Evolutionary conservation across 2,888 invertebrate species (phyloP), one percentile per base, ranked within the genome.

Genomic region (Junonia oenone): DNA sequence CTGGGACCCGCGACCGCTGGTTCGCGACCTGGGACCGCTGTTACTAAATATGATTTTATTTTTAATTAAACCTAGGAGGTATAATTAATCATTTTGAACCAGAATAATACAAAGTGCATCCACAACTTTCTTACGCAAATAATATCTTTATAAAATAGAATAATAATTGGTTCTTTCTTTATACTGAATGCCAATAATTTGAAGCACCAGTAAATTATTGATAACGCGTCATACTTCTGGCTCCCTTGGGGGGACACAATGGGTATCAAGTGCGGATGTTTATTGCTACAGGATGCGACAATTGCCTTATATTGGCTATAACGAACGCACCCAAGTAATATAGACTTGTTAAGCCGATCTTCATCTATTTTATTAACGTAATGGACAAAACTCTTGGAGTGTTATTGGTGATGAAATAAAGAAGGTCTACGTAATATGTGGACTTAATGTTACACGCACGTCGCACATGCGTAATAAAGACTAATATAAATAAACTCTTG

Each of bases 291-390:
- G 77, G 80, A 79, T 74, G 71, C 68, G 71, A 67, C 64, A 89
- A 89, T 89, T 88, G 85, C 78, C 74, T 81, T 81, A 81, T 81
- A 83, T 85, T 79, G 74, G 72, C 71, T 75, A 68, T 73, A 71
- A 75, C 71, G 69, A 75, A 72, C 81, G 73, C 79, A 72, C 74
- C 77, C 78, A 71, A 61, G 57, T 60, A 66, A 68, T 67, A 68
- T 63, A 56, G 55, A 63, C 61, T 64, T 63, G 65, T 66, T 65
- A 61, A 54, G 54, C 54, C 52, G 55, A 63, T 65, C 59, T 63
- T 64, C 64, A 64, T 68, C 62, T 67, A 62, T 67, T 66, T 66
- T 63, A 66, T 66, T 61, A 55, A 57, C 52, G 38, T 50, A 56
- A 56, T 56, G 45, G 54, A 43, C 31, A 48, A 49, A 57, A 47